Conservation (phyloP, 2,113 vertebrate genomes). For the Anhinga rufa region DNA sequence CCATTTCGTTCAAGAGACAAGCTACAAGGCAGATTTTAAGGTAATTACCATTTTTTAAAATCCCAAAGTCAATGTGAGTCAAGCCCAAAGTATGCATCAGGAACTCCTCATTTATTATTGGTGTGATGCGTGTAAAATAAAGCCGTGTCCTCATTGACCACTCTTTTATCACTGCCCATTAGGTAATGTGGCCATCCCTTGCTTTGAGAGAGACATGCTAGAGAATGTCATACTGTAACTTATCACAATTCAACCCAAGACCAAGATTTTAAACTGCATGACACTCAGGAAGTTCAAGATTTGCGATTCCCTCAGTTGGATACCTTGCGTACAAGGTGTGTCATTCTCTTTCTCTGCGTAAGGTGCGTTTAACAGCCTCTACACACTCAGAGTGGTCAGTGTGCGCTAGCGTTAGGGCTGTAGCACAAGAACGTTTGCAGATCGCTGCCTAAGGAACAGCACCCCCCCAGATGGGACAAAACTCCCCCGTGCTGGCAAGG, state of each 20-base stretch:
- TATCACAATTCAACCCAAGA: background rate
- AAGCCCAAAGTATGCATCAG: background rate
- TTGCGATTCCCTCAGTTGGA: background rate
- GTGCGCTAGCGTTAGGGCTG: background rate
- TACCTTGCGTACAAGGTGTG: background rate
- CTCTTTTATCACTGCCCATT: background rate
- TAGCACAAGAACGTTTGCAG: background rate
- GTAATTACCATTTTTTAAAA: slow-evolving; percentile 39
- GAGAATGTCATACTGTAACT: background rate
- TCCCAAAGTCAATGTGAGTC: background rate
- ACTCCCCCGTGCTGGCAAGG: background rate
- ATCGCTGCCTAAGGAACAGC: background rate
- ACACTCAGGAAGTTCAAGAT: background rate
- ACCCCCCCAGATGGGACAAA: background rate
- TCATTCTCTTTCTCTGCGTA: background rate
- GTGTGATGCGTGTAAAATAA: background rate
- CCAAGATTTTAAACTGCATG: background rate
- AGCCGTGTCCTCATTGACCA: background rate
- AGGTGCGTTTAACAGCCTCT: background rate
- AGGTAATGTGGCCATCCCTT: background rate
- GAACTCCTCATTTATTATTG: background rate
- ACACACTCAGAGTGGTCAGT: background rate
- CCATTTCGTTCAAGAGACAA: slow-evolving; percentile 76
- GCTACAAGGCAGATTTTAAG: slow-evolving; percentile 86
- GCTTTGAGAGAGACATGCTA: background rate